Conservation (phyloP, 1,140 invertebrate genomes). For the Neodiprion lecontei region DNA sequence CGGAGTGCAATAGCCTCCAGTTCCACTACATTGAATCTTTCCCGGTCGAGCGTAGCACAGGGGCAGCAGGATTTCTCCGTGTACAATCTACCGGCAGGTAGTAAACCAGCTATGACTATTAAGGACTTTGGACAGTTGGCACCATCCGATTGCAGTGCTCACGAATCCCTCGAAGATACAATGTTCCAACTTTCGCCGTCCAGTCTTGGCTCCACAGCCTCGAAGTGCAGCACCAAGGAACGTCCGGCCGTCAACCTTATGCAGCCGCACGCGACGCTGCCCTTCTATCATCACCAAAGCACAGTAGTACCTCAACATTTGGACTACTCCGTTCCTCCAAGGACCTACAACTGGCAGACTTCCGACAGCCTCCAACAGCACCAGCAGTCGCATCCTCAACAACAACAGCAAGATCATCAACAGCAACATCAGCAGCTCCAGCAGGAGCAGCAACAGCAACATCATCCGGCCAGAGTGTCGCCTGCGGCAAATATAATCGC, state of each 20-base stretch:
- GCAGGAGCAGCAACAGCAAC: not conserved
- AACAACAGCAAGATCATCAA: not conserved
- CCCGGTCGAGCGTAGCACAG: not conserved
- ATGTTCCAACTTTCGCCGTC: slow-evolving; percentile 29
- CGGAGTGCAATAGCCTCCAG: not conserved
- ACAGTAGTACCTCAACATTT: not conserved
- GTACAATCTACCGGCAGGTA: not conserved
- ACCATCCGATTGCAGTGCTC: not conserved
- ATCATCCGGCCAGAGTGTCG: not conserved
- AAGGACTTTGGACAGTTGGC: slow-evolving; percentile 14
- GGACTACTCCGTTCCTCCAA: not conserved
- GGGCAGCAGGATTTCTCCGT: not conserved
- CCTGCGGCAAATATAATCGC: not conserved
- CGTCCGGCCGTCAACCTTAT: not conserved
- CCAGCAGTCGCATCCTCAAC: not conserved
- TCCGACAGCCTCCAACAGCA: not conserved
- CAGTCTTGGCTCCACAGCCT: slow-evolving; percentile 29
- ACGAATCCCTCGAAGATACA: slow-evolving; percentile 11
- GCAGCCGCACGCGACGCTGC: not conserved
- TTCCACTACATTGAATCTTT: not conserved
- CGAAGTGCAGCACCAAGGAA: slow-evolving; percentile 28
- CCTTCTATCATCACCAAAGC: not conserved
- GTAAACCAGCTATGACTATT: slow-evolving; percentile 28
- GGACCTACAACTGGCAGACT: not conserved
- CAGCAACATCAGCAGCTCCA: not conserved